These are phyloP conservation scores for Crenuchus spilurus DNA, from an alignment of 2,797 vertebrate genomes.

Conservation along the genomic window DNA sequence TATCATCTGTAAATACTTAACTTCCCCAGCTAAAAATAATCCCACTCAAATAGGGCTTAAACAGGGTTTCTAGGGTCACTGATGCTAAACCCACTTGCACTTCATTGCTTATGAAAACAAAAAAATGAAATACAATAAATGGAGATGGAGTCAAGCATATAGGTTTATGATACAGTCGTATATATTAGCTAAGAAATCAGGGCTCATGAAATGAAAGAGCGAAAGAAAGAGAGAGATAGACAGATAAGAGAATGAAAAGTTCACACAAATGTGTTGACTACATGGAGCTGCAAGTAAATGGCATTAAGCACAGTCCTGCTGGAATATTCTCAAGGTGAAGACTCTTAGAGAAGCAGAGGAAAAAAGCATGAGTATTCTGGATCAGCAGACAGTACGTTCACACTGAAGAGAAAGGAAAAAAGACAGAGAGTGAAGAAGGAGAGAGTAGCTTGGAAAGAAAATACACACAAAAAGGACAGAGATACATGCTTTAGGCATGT, in stretches of 20 bases:
- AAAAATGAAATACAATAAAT: not conserved
- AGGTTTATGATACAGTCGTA: no score
- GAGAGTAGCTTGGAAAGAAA: slow-evolving; percentile 27
- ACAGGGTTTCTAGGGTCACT: not conserved
- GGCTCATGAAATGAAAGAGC: not conserved
- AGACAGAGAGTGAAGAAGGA: slow-evolving; percentile 14
- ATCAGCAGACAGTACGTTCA: slow-evolving; percentile 33
- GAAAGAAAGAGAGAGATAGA: slow-evolving; percentile 15
- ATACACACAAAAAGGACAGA: slow-evolving; percentile 57
- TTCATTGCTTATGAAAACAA: not conserved
- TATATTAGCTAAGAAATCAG: not conserved
- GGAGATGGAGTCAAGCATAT: no score
- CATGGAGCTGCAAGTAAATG: slow-evolving; percentile 12
- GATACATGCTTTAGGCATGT: not conserved
- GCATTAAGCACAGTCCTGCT: slow-evolving; percentile 6
- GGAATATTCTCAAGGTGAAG: slow-evolving; percentile 20
- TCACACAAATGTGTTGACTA: not conserved
- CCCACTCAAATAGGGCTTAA: not conserved
- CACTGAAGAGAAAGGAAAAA: slow-evolving; percentile 31
- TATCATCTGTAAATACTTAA: no score
- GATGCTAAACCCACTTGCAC: not conserved
- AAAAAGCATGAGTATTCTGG: slow-evolving; percentile 29
- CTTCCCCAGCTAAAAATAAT: not conserved
- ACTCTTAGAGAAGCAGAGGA: slow-evolving; percentile 23
- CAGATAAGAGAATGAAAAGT: slow-evolving; percentile 38